Evolutionary conservation across 2,113 vertebrate genomes (phyloP), one percentile per base, ranked within the genome.

Genomic region (Nymphicus hollandicus): DNA sequence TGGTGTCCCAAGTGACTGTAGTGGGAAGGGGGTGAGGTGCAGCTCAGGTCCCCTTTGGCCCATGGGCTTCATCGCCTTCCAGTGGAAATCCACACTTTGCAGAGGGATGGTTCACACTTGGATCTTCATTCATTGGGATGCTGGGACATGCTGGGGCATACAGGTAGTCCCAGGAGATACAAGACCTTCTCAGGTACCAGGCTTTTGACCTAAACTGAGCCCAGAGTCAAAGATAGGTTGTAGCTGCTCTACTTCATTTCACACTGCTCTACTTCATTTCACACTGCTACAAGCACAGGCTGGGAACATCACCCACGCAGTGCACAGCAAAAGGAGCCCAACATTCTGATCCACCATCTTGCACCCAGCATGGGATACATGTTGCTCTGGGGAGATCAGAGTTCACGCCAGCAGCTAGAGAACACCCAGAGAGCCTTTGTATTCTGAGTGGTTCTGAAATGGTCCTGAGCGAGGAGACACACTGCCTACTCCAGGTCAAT

Each of bases 201-300:
- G 28, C 7, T 56, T 90, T 68, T 55, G 10, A 46, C 31, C 14
- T 44, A 64, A 49, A 14, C 14, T 31, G 43, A 63, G 22, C 37
- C 43, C 22, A 68, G 47, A 19, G 58, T 46, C 22, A 37, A n/a
- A 79, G 33, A 43, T 3, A 63, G 18, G 17, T 14, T 71, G 37
- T 25, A 23, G 22, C 31, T 79, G 61, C 31, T 63, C 66, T 79
- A 2, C 13, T 82, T 37, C 4, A 0, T 9, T 0, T 44, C 31
- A 10, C 1, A 2, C 31, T 79, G 61, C 31, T 63, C 61, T 74
- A 2, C 13, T 82, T 37, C 4, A 0, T 9, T 0, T 44, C 31
- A 10, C 1, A 2, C 23, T 73, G 53, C 47, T 46, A 6, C 44
- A 29, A 29, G 49, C 2, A 5, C 43, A 80, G 71, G 58, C 71